Percentiles rank a stretch among this genome's conserved stretches.
Conservation (phyloP, 2,888 invertebrate species). For the Agonopterix heracliana region DNA sequence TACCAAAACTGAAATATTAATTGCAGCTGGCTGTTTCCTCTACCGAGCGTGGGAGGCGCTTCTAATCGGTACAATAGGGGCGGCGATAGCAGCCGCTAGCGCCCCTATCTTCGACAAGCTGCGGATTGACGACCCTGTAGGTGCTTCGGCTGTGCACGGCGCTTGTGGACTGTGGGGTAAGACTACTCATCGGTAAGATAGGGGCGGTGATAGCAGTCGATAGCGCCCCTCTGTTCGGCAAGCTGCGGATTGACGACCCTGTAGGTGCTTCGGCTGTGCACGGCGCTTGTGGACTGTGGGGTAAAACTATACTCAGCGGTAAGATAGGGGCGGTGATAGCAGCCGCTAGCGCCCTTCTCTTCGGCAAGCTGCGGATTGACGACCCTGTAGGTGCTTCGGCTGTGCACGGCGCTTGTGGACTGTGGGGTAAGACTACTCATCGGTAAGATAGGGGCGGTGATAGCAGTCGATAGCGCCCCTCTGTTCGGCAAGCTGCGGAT, state of each 20-base stretch:
- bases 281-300: conserved; percentile 84
- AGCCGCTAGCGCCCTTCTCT: conserved; percentile 81
- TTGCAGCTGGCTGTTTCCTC: conserved; percentile 87
- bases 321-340: conserved; percentile 85
- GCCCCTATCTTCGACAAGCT: conserved; percentile 87
- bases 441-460: conserved; percentile 80
- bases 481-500: conserved; percentile 85
- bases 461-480: conserved; percentile 83
- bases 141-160: conserved; percentile 93
- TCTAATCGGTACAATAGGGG: conserved; percentile 88
- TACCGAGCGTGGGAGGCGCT: conserved; percentile 92
- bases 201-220: conserved; percentile 85
- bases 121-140: conserved; percentile 93
- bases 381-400: conserved; percentile 95
- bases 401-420: conserved; percentile 88
- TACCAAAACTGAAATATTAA: too few species aligned
- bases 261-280: conserved; percentile 95
- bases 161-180: conserved; percentile 84
- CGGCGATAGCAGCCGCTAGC: conserved; percentile 80
- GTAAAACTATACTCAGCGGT: conserved; percentile 81
- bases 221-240: conserved; percentile 85
- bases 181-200: conserved; percentile 48
- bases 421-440: conserved; percentile 75
- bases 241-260: conserved; percentile 89
- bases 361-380: conserved; percentile 87